A percentile compares a stretch with the other conserved stretches of the same genome.
Conservation (phyloP, 2,113 vertebrate species). For the Falcunculus frontatus region DNA sequence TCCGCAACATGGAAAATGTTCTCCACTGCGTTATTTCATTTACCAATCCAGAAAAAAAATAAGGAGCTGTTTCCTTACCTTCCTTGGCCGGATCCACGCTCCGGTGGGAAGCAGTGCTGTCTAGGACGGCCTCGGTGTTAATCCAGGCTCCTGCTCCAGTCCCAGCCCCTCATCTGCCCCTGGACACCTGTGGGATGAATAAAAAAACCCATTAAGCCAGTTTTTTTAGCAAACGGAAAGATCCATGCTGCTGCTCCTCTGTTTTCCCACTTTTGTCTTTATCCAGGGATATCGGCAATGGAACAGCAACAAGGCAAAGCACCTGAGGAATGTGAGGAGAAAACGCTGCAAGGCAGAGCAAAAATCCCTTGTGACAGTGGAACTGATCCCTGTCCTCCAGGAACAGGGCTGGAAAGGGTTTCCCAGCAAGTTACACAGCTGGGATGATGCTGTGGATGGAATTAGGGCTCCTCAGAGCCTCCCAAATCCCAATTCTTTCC, state of each 20-base stretch:
- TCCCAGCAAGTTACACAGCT: rapidly evolving
- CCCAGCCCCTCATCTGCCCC: neutral
- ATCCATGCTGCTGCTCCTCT: neutral
- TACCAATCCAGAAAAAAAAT: neutral
- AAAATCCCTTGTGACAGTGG: rapidly evolving
- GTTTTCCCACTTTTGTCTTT: neutral
- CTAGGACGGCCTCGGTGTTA: neutral
- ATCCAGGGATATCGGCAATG: neutral
- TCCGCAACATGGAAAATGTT: rapidly evolving
- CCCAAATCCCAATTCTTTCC: neutral
- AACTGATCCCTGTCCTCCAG: neutral
- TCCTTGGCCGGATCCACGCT: rapidly evolving
- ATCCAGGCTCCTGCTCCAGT: neutral
- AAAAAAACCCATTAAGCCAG: neutral
- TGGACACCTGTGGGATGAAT: neutral
- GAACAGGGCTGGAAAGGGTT: neutral
- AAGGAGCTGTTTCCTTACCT: neutral
- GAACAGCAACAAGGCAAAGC: neutral
- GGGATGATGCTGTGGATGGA: neutral
- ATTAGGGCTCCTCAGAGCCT: neutral
- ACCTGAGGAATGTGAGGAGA: neutral
- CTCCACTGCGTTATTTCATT: rapidly evolving
- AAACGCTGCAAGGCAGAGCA: neutral
- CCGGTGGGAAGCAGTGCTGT: rapidly evolving
- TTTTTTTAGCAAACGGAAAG: neutral